Evolutionary conservation across 2,113 vertebrate genomes (phyloP).

Genomic region (Mastomys coucha): DNA sequence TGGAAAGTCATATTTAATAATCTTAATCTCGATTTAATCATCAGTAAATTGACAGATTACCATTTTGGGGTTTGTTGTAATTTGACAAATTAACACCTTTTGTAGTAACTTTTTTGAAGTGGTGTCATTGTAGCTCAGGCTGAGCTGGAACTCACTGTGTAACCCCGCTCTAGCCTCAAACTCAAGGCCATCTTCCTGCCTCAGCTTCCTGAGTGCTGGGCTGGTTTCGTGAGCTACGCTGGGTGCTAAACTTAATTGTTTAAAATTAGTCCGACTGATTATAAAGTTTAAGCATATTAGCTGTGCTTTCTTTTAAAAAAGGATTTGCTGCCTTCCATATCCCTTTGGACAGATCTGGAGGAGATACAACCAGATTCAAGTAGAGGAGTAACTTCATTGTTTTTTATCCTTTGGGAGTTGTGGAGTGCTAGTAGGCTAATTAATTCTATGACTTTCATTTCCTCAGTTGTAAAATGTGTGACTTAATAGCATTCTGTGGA

Average conservation of each 20-base stretch:
- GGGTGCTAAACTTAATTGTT: too few species aligned
- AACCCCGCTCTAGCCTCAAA: neutral
- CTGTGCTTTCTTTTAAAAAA: constrained; percentile 60
- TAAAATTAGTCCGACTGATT: neutral
- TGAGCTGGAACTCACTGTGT: neutral
- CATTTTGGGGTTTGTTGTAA: neutral
- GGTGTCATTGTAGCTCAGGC: neutral
- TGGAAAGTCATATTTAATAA: constrained; percentile 41
- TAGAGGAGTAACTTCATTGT: neutral
- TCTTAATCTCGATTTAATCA: neutral
- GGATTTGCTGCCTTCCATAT: neutral
- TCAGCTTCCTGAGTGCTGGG: neutral
- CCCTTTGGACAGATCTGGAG: constrained; percentile 33
- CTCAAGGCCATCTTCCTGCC: neutral
- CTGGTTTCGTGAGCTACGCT: too few species aligned
- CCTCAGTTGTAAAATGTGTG: neutral
- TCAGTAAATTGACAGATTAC: neutral
- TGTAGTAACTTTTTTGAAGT: neutral
- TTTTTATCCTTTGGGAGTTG: neutral
- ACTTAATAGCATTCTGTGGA: constrained; percentile 8
- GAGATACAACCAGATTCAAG: constrained; percentile 37
- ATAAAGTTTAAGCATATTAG: constrained; percentile 30
- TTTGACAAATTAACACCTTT: constrained; percentile 3
- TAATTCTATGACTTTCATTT: constrained; percentile 50
- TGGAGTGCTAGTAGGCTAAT: constrained; percentile 10